Base-by-base conservation (phyloP, 2,113 vertebrate genomes). In the Megalops atlanticus region DNA sequence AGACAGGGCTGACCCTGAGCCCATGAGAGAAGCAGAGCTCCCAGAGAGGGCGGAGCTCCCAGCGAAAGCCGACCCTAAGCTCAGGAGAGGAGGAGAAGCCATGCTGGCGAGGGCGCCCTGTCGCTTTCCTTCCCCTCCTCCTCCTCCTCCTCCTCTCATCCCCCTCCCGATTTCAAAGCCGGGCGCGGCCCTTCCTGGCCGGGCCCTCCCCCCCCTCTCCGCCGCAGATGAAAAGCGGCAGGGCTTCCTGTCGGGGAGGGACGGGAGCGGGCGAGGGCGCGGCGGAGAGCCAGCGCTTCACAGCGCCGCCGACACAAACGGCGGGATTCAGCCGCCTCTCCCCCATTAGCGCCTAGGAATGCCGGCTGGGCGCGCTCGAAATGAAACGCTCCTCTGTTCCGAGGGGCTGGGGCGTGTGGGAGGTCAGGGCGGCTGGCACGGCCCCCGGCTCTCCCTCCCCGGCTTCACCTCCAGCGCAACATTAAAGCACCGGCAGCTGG, bases 321-420 rank as follows among this genome's bases (percentile, higher is more conserved):
- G 89, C 24, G 83, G 88, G 90, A 95, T 94, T 96, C 93, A 96
- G 93, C 92, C 89, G 89, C 89, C 86, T 91, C 91, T 93, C 87
- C 86, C 91, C n/a, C 91, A 87, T 91, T 90, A 92, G 91, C 84
- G 90, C 93, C 92, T 88, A 93, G 91, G 92, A 95, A 94, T 92
- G 92, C 87, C 88, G 90, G 84, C 89, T 88, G 84, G 86, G 88
- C 80, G 49, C 27, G 82, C 89, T 93, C 94, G 93, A 95, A 96
- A 94, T 95, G 90, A 94, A 95, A 94, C 85, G 89, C 89, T 93
- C 91, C 90, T 95, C 94, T 95, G 94, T 94, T 92, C n/a, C n/a
- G n/a, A n/a, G 1, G 49, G 49, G 52, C 21, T 24, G 21, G 52
- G 52, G 52, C 21, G 93, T 94, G 91, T 92, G 91, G 89, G 91